Evolutionary conservation across 2,888 invertebrate species (phyloP), one percentile per base, ranked within the genome.

Genomic region (Elegia similella): DNA sequence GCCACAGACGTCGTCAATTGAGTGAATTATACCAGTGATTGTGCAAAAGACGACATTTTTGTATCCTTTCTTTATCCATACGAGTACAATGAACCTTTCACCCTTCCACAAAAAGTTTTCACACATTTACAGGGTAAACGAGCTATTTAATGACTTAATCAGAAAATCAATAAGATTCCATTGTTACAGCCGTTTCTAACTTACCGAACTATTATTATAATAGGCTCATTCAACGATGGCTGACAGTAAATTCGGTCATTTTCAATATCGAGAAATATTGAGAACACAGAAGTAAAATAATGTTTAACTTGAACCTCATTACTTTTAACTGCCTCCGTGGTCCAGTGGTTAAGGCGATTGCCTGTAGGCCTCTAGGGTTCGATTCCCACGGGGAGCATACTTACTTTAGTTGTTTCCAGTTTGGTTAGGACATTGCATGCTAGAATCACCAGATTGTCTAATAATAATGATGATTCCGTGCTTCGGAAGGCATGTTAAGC

Each of bases 181-280:
- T 44, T 44, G 44, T 44, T 42, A 15, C 0, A 5, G 17, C 10
- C 44, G 44, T 15, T 17, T 16, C 16, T 10, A 44, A 44, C 7
- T 44, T 44, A 44, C 44, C 16, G 44, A 44, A 16, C 44, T 16
- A 44, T 44, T 44, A 44, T 44, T 17, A 44, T 44, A 44, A 44
- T 44, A 10, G 10, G 44, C 5, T 6, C 16, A 38, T 16, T 15
- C 16, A 23, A 6, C 44, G 10, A 8, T 15, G 15, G 16, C 16
- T 16, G 6, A 16, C 13, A 16, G 8, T 10, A 10, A 17, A 44
- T 44, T 16, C 44, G 10, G 44, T 44, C 44, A 16, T 44, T 17
- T 5, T 10, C 17, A 16, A 5, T 38, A 12, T 10, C 12, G 12
- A 1, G 12, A 38, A 38, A 10, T 38, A 38, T 12, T 3, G n/a